Conservation (phyloP, 2,888 invertebrate genomes). For the Trilocha varians region DNA sequence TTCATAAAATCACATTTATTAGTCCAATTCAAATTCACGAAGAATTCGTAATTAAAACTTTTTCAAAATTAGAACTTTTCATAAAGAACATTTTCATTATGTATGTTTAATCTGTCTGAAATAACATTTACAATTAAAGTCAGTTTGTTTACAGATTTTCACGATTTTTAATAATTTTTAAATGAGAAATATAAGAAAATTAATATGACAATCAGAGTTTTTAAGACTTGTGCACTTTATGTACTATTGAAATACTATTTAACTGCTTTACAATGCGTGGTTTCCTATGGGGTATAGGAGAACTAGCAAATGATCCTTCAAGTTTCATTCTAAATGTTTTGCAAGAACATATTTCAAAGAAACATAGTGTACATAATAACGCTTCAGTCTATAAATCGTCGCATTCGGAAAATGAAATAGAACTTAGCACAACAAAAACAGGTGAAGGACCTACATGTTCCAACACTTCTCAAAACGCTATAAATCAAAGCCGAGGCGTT, state of each 20-base stretch:
- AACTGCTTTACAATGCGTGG: constrained; percentile 31
- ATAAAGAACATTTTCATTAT: background rate
- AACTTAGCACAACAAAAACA: background rate
- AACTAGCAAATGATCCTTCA: constrained; percentile 47
- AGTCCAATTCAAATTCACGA: too few relatives aligned
- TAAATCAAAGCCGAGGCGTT: constrained; percentile 17
- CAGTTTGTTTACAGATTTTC: background rate
- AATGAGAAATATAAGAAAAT: background rate
- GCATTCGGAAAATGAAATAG: background rate
- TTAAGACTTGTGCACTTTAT: too few relatives aligned
- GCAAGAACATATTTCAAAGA: constrained; percentile 22
- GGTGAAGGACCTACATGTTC: background rate
- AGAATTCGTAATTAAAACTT: too few relatives aligned
- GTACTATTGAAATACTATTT: too few relatives aligned
- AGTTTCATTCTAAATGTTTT: constrained; percentile 32
- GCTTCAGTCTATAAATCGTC: background rate
- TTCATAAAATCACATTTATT: too few relatives aligned
- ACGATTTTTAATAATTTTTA: background rate
- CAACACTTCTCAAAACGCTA: background rate
- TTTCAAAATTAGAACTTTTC: background rate
- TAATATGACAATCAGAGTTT: too few relatives aligned
- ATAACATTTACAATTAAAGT: background rate
- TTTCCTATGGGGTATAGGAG: constrained; percentile 40
- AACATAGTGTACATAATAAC: constrained; percentile 6
- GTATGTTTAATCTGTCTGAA: background rate